Evolutionary conservation across 2,888 invertebrate genomes (phyloP).

Genomic region (Epistrophella euchroma): DNA sequence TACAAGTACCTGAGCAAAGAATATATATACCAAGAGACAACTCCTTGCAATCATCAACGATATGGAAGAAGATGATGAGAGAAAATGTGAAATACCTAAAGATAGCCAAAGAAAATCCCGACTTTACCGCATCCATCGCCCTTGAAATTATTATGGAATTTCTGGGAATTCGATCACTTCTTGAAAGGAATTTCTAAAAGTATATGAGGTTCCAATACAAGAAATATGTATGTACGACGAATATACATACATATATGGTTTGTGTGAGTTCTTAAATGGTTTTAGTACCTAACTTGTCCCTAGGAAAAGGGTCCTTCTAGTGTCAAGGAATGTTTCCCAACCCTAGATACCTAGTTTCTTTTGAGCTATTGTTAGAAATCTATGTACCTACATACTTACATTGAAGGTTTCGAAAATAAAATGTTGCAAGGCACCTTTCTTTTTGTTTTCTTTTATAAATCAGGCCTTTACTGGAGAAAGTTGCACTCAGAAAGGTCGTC

Average conservation of each 20-base stretch:
- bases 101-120: slow-evolving; percentile 52
- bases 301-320: slow-evolving; percentile 1
- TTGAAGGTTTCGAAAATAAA: neutral
- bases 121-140: slow-evolving; percentile 35
- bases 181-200: slow-evolving; percentile 54
- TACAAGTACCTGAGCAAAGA: slow-evolving; percentile 43
- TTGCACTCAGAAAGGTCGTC: neutral
- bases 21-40: neutral
- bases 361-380: slow-evolving; percentile 18
- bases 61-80: slow-evolving; percentile 9
- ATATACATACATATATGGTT: neutral
- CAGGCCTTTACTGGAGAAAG: slow-evolving; percentile 5
- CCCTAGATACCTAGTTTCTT: neutral
- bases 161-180: slow-evolving; percentile 55
- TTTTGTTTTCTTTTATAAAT: neutral
- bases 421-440: neutral
- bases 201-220: neutral
- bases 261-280: slow-evolving; percentile 9
- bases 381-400: neutral
- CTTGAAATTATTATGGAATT: slow-evolving; percentile 59
- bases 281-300: neutral
- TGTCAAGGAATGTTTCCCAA: neutral
- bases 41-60: slow-evolving; percentile 16
- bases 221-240: neutral
- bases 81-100: slow-evolving; percentile 40